Evolutionary conservation across 1,140 invertebrate genomes (phyloP).

Genomic region (Heliconius nattereri): DNA sequence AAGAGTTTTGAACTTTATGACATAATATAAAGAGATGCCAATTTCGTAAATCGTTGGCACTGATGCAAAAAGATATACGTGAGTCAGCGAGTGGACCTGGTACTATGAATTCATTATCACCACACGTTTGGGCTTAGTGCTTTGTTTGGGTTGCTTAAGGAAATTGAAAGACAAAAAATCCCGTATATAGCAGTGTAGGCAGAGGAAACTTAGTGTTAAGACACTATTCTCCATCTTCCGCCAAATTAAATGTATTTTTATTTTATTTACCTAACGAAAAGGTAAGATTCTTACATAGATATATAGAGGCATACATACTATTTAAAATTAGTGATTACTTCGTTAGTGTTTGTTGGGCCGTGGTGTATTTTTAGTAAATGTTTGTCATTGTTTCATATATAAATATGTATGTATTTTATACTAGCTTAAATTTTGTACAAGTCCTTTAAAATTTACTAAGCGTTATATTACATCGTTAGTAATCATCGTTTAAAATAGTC

Average conservation of each 20-base stretch:
- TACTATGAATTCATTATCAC: constrained; percentile 36
- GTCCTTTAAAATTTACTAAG: too few relatives aligned
- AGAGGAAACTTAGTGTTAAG: too few relatives aligned
- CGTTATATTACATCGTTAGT: too few relatives aligned
- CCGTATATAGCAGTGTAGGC: too few relatives aligned
- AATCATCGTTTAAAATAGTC: too few relatives aligned
- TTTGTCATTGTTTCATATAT: too few relatives aligned
- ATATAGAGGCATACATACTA: not conserved
- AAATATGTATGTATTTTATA: too few relatives aligned
- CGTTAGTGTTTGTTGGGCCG: too few relatives aligned
- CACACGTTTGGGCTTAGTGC: constrained; percentile 13
- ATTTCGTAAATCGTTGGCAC: constrained; percentile 49
- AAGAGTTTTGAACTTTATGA: constrained; percentile 50
- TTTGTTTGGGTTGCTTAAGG: constrained; percentile 27
- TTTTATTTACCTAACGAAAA: not conserved
- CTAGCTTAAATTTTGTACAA: too few relatives aligned
- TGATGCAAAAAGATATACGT: constrained; percentile 60
- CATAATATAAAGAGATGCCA: constrained; percentile 36
- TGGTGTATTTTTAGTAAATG: too few relatives aligned
- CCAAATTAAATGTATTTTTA: too few relatives aligned
- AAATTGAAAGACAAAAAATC: not conserved
- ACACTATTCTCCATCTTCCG: too few relatives aligned
- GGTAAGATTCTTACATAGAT: not conserved
- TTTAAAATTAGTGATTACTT: not conserved
- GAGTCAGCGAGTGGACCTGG: constrained; percentile 56